Evolutionary conservation across 1,140 invertebrate species (phyloP), one percentile per base, ranked within the genome.

Genomic region (Mya arenaria): DNA sequence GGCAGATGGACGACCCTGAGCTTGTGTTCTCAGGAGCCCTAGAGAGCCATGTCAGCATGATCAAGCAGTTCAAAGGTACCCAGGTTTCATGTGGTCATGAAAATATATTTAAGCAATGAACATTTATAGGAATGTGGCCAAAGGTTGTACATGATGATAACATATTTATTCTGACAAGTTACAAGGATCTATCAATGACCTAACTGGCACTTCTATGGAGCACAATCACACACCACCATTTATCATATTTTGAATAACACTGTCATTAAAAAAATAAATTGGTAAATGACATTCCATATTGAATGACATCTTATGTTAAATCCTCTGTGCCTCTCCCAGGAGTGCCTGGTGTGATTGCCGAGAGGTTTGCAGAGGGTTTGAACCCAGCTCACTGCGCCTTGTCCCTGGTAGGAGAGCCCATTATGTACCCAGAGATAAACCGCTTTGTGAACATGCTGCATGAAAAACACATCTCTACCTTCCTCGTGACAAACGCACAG

Each of bases 371-470:
- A 23, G 95, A 95, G 91, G 95, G 93, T 4, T 80, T 95, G 82
- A 72, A 80, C 88, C 92, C 56, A 82, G 73, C 89, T 81, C 95
- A 95, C 88, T 95, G 95, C 92, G 95, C 95, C 25, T 89, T 95
- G 74, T 95, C 94, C n/a, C 90, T 95, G 6, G 95, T 95, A 25
- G 95, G 95, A 15, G 95, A 95, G 86, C 95, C 95, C 0, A 95
- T 95, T 82, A 95, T 95, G 95, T 95, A 95, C 89, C 95, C 95
- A 34, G 92, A 95, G 89, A 95, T 95, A 52, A 95, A 95, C 89
- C 91, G 90, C 74, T 44, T 44, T 44, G 19, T 44, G 10, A 10
- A 44, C 41, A 10, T 44, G 41, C 41, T 95, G 5, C 95, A 95
- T 89, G 72, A 83, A 0, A 93, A 93, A 88, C 80, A 89, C 39